Conservation (phyloP, 1,140 invertebrate genomes). For the Drosophila seguyi region DNA sequence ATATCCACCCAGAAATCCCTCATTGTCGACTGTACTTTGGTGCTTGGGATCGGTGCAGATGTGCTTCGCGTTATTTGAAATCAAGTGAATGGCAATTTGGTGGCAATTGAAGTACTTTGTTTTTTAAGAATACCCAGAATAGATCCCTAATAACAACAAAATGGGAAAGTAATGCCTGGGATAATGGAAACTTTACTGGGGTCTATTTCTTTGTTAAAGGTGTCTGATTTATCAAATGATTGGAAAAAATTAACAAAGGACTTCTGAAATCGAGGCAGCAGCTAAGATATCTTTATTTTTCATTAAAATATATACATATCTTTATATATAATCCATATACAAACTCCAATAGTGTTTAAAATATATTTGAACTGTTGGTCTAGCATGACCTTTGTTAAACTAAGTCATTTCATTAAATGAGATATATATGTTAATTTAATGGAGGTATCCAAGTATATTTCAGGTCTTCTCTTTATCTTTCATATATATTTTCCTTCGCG, state of each 20-base stretch:
- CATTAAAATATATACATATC: too few species aligned
- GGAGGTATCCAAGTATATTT: too few species aligned
- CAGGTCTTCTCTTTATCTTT: too few species aligned
- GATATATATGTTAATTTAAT: too few species aligned
- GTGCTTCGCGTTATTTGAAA: constrained; percentile 2
- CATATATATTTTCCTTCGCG: too few species aligned
- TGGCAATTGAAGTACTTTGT: constrained; percentile 26
- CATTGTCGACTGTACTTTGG: constrained; percentile 18
- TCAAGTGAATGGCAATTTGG: constrained; percentile 26
- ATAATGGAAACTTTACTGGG: constrained; percentile 25
- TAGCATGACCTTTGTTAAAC: too few species aligned
- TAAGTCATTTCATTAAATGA: too few species aligned
- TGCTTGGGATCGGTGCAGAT: constrained; percentile 1
- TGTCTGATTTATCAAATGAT: not conserved
- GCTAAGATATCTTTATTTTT: not conserved
- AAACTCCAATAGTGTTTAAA: too few species aligned
- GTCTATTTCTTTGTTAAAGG: not conserved
- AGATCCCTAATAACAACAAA: constrained; percentile 35
- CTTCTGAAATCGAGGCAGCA: too few species aligned
- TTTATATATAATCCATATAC: too few species aligned
- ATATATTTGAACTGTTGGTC: not conserved
- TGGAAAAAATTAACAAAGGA: not conserved
- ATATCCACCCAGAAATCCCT: constrained; percentile 4
- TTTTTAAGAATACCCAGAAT: constrained; percentile 33
- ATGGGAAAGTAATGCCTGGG: constrained; percentile 31